Evolutionary conservation across 2,888 invertebrate genomes (phyloP).

Genomic region (Azorinus chamasolen): DNA sequence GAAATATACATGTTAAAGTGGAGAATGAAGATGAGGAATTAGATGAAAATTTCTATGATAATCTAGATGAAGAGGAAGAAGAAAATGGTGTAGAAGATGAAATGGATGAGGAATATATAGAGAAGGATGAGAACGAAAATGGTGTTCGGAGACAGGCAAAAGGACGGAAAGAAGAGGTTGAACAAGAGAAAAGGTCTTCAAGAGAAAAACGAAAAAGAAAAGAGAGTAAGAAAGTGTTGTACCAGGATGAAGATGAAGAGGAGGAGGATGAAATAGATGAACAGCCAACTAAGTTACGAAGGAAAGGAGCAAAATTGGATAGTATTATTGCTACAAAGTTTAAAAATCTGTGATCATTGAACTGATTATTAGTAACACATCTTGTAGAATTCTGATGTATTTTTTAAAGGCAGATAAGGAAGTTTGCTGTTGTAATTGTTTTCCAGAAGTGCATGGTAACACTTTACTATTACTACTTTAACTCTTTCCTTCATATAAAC

Average conservation of each 20-base stretch:
- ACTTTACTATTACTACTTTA: too few relatives aligned
- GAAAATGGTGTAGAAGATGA: constrained; percentile 16
- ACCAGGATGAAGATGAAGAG: constrained; percentile 9
- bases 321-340: constrained; percentile 70
- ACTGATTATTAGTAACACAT: neutral
- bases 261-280: neutral
- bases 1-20: constrained; percentile 11
- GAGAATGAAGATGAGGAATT: constrained; percentile 32
- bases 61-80: constrained; percentile 6
- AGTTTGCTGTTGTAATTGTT: too few relatives aligned
- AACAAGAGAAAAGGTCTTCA: neutral
- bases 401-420: too few relatives aligned
- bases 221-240: constrained; percentile 28
- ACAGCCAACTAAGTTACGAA: constrained; percentile 7
- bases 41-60: constrained; percentile 39
- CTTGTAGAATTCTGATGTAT: too few relatives aligned
- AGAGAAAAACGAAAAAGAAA: constrained; percentile 49
- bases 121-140: neutral
- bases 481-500: too few relatives aligned
- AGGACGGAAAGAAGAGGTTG: constrained; percentile 6
- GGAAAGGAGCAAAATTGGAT: constrained; percentile 66
- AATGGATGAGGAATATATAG: constrained; percentile 1
- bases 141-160: constrained; percentile 46
- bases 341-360: constrained; percentile 33
- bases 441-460: too few relatives aligned